Conservation (phyloP, 2,888 invertebrate genomes). For the Ganaspis brasiliensis region DNA sequence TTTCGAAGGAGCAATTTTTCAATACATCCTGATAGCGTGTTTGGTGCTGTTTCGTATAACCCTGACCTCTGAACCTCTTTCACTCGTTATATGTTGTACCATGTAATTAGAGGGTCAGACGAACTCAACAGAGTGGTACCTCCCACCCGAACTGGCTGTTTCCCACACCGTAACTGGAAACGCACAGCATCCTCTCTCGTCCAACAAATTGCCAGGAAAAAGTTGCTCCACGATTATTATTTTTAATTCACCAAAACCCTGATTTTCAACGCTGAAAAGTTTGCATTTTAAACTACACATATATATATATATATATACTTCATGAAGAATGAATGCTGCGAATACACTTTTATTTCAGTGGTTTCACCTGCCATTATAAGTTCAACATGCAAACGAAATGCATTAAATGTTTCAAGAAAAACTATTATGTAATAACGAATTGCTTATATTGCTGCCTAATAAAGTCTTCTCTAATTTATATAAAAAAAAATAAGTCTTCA, state of each 20-base stretch:
- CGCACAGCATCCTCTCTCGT: conserved; percentile 45
- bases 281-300: conserved; percentile 5
- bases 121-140: conserved; percentile 59
- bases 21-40: conserved; percentile 72
- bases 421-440: conserved; percentile 13
- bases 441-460: not conserved
- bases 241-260: conserved; percentile 29
- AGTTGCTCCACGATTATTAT: conserved; percentile 29
- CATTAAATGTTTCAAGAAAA: conserved; percentile 17
- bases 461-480: not conserved
- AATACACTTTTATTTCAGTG: conserved; percentile 8
- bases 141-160: conserved; percentile 53
- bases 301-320: conserved; percentile 3
- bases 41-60: conserved; percentile 67
- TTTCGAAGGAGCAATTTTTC: conserved; percentile 64
- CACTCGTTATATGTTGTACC: conserved; percentile 70
- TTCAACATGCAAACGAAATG: conserved; percentile 14
- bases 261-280: conserved; percentile 34
- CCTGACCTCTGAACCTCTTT: conserved; percentile 75
- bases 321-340: conserved; percentile 3
- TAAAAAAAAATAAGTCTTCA: not conserved
- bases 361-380: conserved; percentile 30
- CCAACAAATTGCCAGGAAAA: conserved; percentile 44
- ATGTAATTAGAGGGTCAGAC: conserved; percentile 78
- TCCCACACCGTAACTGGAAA: conserved; percentile 58